Base-by-base conservation (phyloP, 53 echinoderm and acorn worm species). In the Holothuria scabra region DNA sequence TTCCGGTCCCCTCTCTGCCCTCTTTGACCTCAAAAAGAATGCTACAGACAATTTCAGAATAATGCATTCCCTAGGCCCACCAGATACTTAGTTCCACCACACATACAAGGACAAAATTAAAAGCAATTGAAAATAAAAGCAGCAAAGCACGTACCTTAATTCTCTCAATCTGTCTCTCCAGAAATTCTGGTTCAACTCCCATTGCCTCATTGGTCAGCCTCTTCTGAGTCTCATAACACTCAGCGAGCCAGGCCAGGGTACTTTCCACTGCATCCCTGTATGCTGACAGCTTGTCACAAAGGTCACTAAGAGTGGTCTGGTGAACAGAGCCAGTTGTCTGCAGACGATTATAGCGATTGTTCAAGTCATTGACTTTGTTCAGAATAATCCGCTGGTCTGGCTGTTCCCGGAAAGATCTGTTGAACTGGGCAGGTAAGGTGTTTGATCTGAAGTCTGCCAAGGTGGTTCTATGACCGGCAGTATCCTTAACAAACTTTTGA, bases 121-220 rank as follows among this genome's bases (percentile, higher is more conserved):
- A 1, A 18, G 0, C 18, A 16, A 52, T 52, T 52, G 8, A 18
- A 16, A 18, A 8, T 3, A 52, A 52, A 52, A 18, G 7, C 12
- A 23, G 41, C 41, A 41, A 41, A 10, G 41, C 8, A 8, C 89
- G 83, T 28, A 92, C 94, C 88, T 94, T 87, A 28, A 94, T 79
- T 52, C 94, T 87, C 63, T 97, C 97, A 60, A 97, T 94, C 89
- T 97, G 94, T 68, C 92, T 92, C 87, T 90, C 87, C 60, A 97
- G 85, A 82, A 90, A 89, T 84, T 94, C 94, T 29, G 97, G 94
- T 49, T 97, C 97, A 18, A 92, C 89, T 28, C 94, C 94, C 13
- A 94, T 65, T 2, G 94, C 92, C 56, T 97, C 93, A 66, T 87
- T 97, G 52, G 85, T 86, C 56, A 94, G 87, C n/a, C 93, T 86